Conservation (phyloP, 2,888 invertebrate genomes). For the Leucoptera coffeella region DNA sequence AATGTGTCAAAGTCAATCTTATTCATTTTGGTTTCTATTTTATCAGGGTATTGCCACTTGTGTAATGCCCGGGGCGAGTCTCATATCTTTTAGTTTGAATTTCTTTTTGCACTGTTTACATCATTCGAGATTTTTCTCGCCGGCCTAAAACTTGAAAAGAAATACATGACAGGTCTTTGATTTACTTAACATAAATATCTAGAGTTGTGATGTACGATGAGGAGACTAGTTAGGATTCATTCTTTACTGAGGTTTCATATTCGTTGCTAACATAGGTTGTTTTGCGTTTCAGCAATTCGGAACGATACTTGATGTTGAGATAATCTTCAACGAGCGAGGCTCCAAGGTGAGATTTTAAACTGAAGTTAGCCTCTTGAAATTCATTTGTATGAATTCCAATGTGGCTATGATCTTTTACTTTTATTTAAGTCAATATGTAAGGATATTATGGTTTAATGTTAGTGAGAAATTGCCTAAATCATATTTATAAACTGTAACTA, state of each 20-base stretch:
- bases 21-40: no score
- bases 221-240: constrained; percentile 7
- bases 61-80: constrained; percentile 6
- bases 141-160: not conserved
- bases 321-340: constrained; percentile 99
- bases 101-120: not conserved
- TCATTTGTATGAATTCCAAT: constrained; percentile 1
- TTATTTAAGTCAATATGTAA: no score
- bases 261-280: constrained; percentile 13
- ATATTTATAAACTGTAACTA: no score
- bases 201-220: constrained; percentile 3
- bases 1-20: no score
- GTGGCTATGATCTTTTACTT: no score
- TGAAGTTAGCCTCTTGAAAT: constrained; percentile 2
- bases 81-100: constrained; percentile 3
- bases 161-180: no score
- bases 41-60: no score
- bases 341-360: constrained; percentile 83
- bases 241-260: no score
- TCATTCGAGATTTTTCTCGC: not conserved
- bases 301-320: constrained; percentile 98
- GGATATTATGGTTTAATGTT: no score
- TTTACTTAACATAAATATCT: no score
- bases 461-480: no score
- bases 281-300: constrained; percentile 90